Evolutionary conservation across 2,797 vertebrate genomes (phyloP).

Genomic region (Dermochelys coriacea): DNA sequence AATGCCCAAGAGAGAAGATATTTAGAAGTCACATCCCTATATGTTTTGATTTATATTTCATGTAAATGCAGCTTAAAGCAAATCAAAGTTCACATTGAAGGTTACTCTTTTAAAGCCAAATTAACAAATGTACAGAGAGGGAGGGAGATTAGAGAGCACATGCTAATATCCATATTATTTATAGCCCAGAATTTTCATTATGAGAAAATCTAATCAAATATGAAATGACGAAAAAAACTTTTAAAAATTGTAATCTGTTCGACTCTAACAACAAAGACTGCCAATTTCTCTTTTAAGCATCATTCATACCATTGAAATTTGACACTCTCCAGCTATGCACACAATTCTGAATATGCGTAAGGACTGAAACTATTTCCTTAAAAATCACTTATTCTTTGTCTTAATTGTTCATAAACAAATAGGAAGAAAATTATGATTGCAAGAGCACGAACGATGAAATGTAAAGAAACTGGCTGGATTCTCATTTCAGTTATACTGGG

Average conservation of each 20-base stretch:
- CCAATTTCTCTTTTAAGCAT: not conserved
- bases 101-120: conserved; percentile 50
- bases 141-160: not conserved
- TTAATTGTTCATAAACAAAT: not conserved
- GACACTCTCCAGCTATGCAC: not conserved
- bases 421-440: not conserved
- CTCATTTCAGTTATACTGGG: not conserved
- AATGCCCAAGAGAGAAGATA: conserved; percentile 24
- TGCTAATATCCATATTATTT: not conserved
- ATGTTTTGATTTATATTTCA: conserved; percentile 34
- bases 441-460: not conserved
- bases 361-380: not conserved
- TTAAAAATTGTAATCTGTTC: not conserved
- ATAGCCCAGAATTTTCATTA: not conserved
- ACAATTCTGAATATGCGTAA: not conserved
- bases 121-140: conserved; percentile 30
- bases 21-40: not conserved
- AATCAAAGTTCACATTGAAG: conserved; percentile 50
- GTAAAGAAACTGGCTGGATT: not conserved
- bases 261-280: not conserved
- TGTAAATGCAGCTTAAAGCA: conserved; percentile 21
- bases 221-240: not conserved
- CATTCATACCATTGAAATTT: not conserved
- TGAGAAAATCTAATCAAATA: not conserved
- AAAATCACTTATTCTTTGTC: not conserved